Base-by-base conservation (phyloP, 2,797 vertebrate species). In the Ispidina lecontei region DNA sequence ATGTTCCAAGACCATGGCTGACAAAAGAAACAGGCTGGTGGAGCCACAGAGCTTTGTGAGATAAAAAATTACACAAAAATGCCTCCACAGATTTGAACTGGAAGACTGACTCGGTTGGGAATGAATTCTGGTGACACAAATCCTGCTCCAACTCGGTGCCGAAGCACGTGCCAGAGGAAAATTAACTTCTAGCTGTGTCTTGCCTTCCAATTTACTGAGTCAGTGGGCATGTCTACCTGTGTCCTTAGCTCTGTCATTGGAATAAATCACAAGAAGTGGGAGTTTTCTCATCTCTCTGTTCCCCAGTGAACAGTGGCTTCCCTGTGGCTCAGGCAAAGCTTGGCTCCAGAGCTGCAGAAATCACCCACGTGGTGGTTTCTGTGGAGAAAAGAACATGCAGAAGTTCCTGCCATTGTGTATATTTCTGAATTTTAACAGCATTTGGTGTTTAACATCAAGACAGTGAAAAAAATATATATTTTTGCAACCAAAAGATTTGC, bases 121-220 rank as follows among this genome's bases (percentile, higher is more conserved):
- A 75, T 85, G 76, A 68, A 85, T 91, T 89, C 72, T 76, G 28
- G 75, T 52, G 64, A 64, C 90, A 92, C 49, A 73, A 77, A 76
- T 73, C 41, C 56, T 73, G 82, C 72, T 17, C 8, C 89, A 84
- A 87, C 73, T 63, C 49, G 64, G 68, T 81, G 72, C 59, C 84
- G 56, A 21, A 87, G 77, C 91, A 76, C 85, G 70, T 67, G 76
- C 67, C 74, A 55, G 85, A 87, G 75, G 81, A 93, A 82, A 94
- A 94, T 94, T 84, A 73, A 87, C 83, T 89, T 77, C 44, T 91
- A 43, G 62, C 59, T 75, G 47, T 79, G 35, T 43, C 92, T 87
- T 77, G 71, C 75, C 8, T 2, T 89, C 89, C 88, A 85, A 91
- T 94, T 91, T 94, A 95, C 51, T 94, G 95, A 95, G 75, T 94